phyloP scores from a whole-genome alignment of 37 sponge, comb jelly and placozoan genomes.

The Dysidea cf. avara region DNA sequence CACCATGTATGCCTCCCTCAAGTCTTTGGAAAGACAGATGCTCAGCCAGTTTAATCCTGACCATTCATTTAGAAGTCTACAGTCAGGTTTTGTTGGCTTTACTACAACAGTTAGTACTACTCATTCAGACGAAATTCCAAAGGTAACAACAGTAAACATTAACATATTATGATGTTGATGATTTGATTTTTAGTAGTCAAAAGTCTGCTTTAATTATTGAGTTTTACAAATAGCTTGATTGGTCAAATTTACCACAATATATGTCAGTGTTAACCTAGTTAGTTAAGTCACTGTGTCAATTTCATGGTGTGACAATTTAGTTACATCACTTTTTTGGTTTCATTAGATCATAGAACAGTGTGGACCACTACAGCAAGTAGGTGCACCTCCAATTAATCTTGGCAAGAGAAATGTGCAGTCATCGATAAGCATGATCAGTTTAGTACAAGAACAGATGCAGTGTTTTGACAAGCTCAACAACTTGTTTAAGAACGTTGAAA shows the following conservation, averaged over 20 bases:
- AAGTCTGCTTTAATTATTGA: too few species aligned
- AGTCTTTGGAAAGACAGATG: neutral
- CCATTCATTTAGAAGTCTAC: neutral
- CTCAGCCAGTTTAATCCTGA: neutral
- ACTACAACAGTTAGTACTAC: neutral
- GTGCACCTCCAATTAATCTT: conserved; percentile 3
- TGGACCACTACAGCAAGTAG: neutral
- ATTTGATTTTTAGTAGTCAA: too few species aligned
- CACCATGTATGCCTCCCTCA: neutral
- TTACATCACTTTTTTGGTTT: too few species aligned
- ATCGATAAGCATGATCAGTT: neutral
- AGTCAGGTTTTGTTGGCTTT: neutral
- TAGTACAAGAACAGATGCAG: neutral
- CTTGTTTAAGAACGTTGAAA: neutral
- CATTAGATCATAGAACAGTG: too few species aligned
- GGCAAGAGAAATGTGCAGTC: neutral
- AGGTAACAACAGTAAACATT: too few species aligned
- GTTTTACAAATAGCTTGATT: too few species aligned
- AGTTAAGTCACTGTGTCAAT: too few species aligned
- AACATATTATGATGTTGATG: too few species aligned
- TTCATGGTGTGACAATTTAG: too few species aligned
- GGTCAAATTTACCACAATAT: too few species aligned
- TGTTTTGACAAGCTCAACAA: neutral
- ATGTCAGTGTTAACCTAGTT: too few species aligned
- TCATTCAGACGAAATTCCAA: neutral